Conservation (phyloP, 2,797 vertebrate species). For the Mycteria americana region DNA sequence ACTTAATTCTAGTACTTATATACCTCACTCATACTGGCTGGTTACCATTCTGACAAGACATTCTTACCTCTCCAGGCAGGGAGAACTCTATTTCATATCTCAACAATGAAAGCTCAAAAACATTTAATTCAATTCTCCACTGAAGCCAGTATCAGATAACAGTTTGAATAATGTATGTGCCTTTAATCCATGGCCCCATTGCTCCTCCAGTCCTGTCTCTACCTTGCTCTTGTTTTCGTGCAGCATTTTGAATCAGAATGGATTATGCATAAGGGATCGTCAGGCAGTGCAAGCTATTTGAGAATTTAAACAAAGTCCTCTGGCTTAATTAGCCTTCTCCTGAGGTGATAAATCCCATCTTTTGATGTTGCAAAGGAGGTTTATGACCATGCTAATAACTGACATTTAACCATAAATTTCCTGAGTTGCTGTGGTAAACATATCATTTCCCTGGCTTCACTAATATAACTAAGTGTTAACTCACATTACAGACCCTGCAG, state of each 20-base stretch:
- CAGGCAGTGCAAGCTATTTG: neutral
- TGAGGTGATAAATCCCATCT: neutral
- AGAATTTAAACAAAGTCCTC: conserved; percentile 17
- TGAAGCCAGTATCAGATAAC: neutral
- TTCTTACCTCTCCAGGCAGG: neutral
- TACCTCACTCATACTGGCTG: neutral
- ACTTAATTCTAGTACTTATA: neutral
- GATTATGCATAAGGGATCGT: neutral
- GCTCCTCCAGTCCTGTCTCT: neutral
- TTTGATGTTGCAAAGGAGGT: neutral
- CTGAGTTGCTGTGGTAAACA: neutral
- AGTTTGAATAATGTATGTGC: conserved; percentile 22
- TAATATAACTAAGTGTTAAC: neutral
- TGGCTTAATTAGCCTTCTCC: conserved; percentile 25
- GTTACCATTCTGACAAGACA: neutral
- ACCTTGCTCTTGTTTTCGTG: neutral
- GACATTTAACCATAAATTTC: neutral
- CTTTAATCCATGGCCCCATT: neutral
- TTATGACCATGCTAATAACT: neutral
- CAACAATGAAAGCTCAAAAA: neutral
- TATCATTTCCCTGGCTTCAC: neutral
- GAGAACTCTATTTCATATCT: neutral
- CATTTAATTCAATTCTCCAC: neutral
- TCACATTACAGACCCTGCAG: neutral
- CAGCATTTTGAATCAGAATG: conserved; percentile 1